phyloP scores from a whole-genome alignment of 1,140 invertebrate genomes.

The Vollenhovia emeryi region DNA sequence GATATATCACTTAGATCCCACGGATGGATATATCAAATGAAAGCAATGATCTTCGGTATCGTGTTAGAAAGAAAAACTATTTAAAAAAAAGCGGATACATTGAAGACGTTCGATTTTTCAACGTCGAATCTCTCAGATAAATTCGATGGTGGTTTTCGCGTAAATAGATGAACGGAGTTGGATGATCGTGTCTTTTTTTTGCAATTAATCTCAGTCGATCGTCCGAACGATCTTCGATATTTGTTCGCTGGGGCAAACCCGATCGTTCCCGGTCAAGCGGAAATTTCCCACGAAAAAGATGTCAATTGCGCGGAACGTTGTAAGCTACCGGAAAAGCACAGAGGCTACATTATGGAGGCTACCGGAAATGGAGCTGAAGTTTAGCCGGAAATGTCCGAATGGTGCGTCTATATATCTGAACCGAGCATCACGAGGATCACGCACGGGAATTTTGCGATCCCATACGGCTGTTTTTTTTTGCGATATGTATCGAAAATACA shows the following conservation, averaged over 20 bases:
- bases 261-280: background rate
- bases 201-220: constrained; percentile 29
- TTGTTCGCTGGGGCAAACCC: background rate
- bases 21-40: background rate
- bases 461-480: background rate
- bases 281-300: constrained; percentile 41
- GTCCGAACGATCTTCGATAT: background rate
- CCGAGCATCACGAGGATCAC: constrained; percentile 19
- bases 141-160: background rate
- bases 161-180: background rate
- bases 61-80: background rate
- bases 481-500: background rate
- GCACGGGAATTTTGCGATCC: background rate
- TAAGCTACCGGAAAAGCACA: constrained; percentile 55
- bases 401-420: constrained; percentile 27
- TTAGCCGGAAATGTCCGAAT: constrained; percentile 60
- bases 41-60: background rate
- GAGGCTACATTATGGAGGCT: constrained; percentile 32
- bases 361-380: constrained; percentile 59
- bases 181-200: constrained; percentile 10
- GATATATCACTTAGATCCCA: background rate
- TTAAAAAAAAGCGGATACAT: background rate
- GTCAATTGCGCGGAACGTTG: constrained; percentile 44
- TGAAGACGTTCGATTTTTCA: constrained; percentile 17
- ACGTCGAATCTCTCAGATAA: constrained; percentile 20